phyloP scores from a whole-genome alignment of 1,140 invertebrate species.

The Drosophila dunni region DNA sequence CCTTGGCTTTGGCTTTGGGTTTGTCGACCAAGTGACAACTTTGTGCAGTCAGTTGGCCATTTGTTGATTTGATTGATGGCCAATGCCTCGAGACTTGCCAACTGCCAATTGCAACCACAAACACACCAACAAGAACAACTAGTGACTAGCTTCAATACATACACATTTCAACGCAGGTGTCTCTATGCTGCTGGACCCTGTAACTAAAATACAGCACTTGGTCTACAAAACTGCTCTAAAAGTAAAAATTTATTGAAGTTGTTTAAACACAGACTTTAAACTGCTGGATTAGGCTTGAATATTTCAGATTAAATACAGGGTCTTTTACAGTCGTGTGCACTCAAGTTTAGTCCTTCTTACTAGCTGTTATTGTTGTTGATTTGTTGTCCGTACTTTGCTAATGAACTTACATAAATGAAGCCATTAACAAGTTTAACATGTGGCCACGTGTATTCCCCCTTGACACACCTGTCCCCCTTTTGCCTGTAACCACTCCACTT shows the following conservation, averaged over 20 bases:
- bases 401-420: slow-evolving; percentile 70
- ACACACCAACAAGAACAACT: slow-evolving; percentile 4
- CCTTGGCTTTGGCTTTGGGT: slow-evolving; percentile 41
- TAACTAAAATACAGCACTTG: too few relatives aligned
- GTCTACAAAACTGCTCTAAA: too few relatives aligned
- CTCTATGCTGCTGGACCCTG: too few relatives aligned
- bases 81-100: slow-evolving; percentile 44
- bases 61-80: slow-evolving; percentile 78
- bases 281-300: too few relatives aligned
- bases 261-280: too few relatives aligned
- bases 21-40: slow-evolving; percentile 30
- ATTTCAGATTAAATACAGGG: too few relatives aligned
- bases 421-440: slow-evolving; percentile 69
- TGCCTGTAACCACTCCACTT: background rate
- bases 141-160: background rate
- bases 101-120: slow-evolving; percentile 11
- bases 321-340: too few relatives aligned
- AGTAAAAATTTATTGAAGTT: too few relatives aligned
- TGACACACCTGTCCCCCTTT: background rate
- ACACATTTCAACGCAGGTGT: slow-evolving; percentile 11
- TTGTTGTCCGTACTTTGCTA: slow-evolving; percentile 35
- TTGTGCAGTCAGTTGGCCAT: slow-evolving; percentile 63
- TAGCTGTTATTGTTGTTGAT: slow-evolving; percentile 2
- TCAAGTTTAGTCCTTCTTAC: too few relatives aligned
- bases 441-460: slow-evolving; percentile 31